Conservation (phyloP, 2,888 invertebrate genomes). For the Mesorhabditis sp. region DNA sequence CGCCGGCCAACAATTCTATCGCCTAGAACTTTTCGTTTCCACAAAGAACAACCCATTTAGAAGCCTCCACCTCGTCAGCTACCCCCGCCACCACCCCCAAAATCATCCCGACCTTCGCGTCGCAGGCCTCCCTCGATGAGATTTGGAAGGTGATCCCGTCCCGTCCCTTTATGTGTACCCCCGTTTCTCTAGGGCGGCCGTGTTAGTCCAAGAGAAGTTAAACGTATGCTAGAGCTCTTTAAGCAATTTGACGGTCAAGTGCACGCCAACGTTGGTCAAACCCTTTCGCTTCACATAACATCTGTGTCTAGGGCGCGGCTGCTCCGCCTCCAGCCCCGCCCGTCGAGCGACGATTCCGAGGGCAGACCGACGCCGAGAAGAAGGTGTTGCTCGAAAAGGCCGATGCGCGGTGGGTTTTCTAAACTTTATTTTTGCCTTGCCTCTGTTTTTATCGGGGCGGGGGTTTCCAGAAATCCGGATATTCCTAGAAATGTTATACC, state of each 20-base stretch:
- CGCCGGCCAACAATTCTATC: too few species aligned
- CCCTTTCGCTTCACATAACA: too few species aligned
- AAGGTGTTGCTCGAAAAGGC: slow-evolving; percentile 33
- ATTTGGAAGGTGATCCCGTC: not conserved
- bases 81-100: not conserved
- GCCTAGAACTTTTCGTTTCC: not conserved
- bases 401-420: slow-evolving; percentile 17
- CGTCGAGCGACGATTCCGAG: slow-evolving; percentile 19
- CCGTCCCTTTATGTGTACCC: too few species aligned
- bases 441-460: too few species aligned
- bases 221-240: too few species aligned
- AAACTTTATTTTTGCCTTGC: not conserved
- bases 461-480: too few species aligned
- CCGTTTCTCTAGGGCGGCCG: too few species aligned
- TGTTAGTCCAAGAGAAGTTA: too few species aligned
- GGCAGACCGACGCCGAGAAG: slow-evolving; percentile 26
- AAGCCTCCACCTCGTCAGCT: not conserved
- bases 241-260: too few species aligned
- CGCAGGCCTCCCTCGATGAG: not conserved
- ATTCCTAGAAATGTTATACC: too few species aligned
- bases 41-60: not conserved
- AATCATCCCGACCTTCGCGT: too few species aligned
- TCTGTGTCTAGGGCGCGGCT: not conserved
- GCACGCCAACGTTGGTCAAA: too few species aligned
- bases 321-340: not conserved